Conservation (phyloP, 2,888 invertebrate species). For the Rhagophthalmus giganteus region DNA sequence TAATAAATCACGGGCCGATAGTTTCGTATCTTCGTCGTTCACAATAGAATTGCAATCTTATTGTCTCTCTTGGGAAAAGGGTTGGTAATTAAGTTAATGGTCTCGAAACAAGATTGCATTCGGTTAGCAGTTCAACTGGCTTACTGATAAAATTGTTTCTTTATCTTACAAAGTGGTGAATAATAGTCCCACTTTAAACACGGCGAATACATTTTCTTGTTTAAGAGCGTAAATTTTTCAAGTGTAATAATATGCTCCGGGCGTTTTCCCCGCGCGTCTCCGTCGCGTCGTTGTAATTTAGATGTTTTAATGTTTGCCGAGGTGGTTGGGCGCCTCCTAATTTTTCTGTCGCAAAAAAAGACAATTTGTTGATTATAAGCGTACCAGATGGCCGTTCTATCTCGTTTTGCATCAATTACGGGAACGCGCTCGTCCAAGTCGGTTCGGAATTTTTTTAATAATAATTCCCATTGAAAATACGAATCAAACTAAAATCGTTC, state of each 20-base stretch:
- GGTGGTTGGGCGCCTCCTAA: too few species aligned
- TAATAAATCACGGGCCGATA: constrained; percentile 41
- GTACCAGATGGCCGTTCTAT: too few species aligned
- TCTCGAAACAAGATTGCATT: constrained; percentile 58
- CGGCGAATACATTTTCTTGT: constrained; percentile 35
- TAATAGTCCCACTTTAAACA: constrained; percentile 40
- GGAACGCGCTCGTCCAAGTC: too few species aligned
- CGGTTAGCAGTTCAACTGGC: constrained; percentile 56
- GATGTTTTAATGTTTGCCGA: too few species aligned
- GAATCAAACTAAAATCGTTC: too few species aligned
- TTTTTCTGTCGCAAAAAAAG: too few species aligned
- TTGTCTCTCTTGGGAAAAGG: constrained; percentile 46
- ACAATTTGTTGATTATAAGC: too few species aligned
- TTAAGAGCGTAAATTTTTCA: constrained; percentile 31
- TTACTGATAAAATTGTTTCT: constrained; percentile 55
- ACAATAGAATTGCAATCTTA: constrained; percentile 10
- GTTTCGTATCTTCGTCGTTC: constrained; percentile 31
- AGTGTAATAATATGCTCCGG: constrained; percentile 27
- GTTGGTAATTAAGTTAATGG: constrained; percentile 57
- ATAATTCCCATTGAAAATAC: too few species aligned
- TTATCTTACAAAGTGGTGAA: constrained; percentile 49
- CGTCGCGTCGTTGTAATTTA: neutral
- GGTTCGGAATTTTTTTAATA: too few species aligned
- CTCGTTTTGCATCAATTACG: too few species aligned
- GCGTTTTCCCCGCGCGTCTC: neutral